phyloP scores from a whole-genome alignment of 2,888 invertebrate genomes.

The Crioceris asparagi region DNA sequence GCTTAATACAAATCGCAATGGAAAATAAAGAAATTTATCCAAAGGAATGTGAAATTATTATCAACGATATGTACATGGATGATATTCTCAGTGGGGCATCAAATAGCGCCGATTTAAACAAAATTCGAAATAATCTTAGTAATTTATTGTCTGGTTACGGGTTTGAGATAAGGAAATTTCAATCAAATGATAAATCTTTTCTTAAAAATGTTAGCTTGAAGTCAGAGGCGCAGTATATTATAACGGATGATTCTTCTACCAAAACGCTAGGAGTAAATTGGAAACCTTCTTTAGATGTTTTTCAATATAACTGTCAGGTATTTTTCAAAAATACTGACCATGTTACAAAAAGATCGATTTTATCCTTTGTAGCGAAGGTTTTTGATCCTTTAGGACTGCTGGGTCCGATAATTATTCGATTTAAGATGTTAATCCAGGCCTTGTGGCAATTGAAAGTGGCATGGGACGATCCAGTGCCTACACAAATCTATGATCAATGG shows the following conservation, averaged over 20 bases:
- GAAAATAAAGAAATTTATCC: background rate
- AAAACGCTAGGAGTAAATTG: background rate
- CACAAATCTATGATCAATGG: slow-evolving; percentile 1
- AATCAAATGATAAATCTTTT: background rate
- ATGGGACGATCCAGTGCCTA: slow-evolving; percentile 9
- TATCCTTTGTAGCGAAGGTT: slow-evolving; percentile 6
- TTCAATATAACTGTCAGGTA: no score
- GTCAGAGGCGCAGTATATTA: background rate
- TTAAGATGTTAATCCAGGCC: slow-evolving; percentile 6
- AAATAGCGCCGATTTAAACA: background rate
- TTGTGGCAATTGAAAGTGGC: slow-evolving; percentile 5
- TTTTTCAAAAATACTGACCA: no score
- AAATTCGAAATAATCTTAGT: background rate
- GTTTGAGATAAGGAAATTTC: background rate
- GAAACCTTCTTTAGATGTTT: background rate
- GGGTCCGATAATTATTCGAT: slow-evolving; percentile 2
- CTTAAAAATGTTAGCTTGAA: background rate
- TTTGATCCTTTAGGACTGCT: slow-evolving; percentile 7
- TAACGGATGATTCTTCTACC: background rate
- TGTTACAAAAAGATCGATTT: slow-evolving; percentile 9
- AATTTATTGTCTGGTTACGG: background rate
- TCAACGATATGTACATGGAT: background rate
- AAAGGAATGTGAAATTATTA: background rate
- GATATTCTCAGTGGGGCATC: background rate
- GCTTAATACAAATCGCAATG: background rate